These are phyloP conservation scores for Nautilus pompilius DNA, from an alignment of 1,140 invertebrate species.

Conservation along the genomic window DNA sequence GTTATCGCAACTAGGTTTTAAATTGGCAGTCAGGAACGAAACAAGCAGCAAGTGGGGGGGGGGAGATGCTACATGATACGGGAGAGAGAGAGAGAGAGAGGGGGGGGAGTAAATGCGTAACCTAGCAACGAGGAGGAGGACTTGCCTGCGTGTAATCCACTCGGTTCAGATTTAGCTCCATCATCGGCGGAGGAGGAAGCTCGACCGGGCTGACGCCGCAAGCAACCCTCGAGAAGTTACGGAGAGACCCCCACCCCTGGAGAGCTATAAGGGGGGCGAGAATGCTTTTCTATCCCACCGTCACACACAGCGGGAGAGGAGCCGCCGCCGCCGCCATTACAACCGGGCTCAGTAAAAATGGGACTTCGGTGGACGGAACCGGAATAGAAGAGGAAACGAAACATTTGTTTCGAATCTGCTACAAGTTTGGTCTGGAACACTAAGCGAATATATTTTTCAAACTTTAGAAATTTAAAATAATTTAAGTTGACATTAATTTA, in stretches of 20 bases:
- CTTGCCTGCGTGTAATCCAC: constrained; percentile 51
- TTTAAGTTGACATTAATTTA: too few relatives aligned
- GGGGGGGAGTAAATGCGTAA: neutral
- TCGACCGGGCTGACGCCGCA: neutral
- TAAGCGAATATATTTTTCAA: too few relatives aligned
- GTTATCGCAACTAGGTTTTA: neutral
- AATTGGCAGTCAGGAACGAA: neutral
- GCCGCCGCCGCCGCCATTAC: neutral
- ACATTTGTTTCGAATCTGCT: too few relatives aligned
- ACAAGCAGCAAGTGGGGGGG: too few relatives aligned
- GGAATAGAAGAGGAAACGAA: too few relatives aligned
- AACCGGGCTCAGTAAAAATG: neutral
- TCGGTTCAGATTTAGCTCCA: constrained; percentile 50
- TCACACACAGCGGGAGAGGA: neutral
- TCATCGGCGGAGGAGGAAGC: constrained; percentile 28
- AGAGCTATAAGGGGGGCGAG: neutral
- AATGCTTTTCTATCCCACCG: too few relatives aligned
- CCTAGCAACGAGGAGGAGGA: neutral
- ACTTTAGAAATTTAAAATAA: too few relatives aligned
- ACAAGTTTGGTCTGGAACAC: too few relatives aligned
- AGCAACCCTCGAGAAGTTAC: neutral
- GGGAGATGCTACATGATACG: too few relatives aligned
- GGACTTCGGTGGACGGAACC: too few relatives aligned
- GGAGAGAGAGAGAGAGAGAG: neutral
- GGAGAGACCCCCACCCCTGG: neutral